A percentile compares a stretch with the other conserved stretches of the same genome.
Conservation (phyloP, 92 coral and sea anemone species). For the Parazoanthus atlanticus region DNA sequence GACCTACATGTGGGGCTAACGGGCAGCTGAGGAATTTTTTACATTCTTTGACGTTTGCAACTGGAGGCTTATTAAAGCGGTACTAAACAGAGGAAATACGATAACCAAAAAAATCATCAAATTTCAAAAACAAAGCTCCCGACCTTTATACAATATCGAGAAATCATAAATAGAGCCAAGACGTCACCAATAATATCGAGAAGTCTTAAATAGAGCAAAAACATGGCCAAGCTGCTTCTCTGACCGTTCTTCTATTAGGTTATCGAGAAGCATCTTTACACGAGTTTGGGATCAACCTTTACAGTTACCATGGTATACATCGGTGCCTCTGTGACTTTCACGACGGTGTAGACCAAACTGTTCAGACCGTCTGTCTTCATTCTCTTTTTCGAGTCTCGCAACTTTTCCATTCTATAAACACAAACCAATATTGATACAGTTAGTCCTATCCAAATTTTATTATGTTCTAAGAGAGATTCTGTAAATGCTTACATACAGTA, state of each 20-base stretch:
- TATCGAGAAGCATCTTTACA: neutral
- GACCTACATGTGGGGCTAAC: no score
- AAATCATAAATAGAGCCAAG: no score
- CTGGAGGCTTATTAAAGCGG: no score
- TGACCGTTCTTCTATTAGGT: neutral
- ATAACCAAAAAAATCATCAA: no score
- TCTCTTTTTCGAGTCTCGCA: slow-evolving; percentile 37
- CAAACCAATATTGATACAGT: neutral
- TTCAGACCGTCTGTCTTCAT: slow-evolving; percentile 50
- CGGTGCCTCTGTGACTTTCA: slow-evolving; percentile 39
- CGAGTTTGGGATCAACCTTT: slow-evolving; percentile 27
- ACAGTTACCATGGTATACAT: slow-evolving; percentile 49
- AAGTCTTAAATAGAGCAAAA: neutral
- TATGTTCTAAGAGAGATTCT: no score
- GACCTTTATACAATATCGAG: no score
- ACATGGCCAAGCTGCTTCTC: neutral
- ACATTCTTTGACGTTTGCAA: no score
- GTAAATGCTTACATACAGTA: no score
- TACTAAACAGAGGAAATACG: no score
- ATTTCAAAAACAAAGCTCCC: no score
- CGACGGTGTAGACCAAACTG: slow-evolving; percentile 39
- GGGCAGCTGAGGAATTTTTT: no score
- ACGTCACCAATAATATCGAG: no score
- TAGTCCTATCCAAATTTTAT: neutral
- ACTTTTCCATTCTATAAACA: slow-evolving; percentile 31